A percentile compares a stretch with the other conserved stretches of the same genome.
Conservation (phyloP, 2,113 vertebrate genomes). For the Caracal caracal region DNA sequence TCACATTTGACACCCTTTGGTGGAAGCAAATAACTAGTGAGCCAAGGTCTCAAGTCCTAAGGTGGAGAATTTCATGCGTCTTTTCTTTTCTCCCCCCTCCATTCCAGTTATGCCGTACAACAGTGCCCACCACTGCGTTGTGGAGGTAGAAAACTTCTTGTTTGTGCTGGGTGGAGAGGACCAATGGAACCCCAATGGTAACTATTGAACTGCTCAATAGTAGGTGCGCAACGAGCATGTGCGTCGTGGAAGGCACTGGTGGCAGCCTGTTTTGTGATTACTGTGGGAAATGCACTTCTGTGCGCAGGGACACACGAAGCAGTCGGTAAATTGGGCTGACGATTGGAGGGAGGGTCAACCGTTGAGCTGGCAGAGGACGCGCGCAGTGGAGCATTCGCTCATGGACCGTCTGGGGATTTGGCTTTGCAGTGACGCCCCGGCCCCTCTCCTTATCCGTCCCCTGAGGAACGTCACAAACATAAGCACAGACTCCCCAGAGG, state of each 20-base stretch:
- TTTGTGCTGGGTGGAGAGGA: constrained; percentile 98
- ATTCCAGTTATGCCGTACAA: constrained; percentile 99
- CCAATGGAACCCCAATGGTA: constrained; percentile 99
- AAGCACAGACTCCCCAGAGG: constrained; percentile 79
- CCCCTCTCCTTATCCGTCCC: constrained; percentile 72
- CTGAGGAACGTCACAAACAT: constrained; percentile 78
- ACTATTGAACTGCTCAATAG: constrained; percentile 48
- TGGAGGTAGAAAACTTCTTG: constrained; percentile 99
- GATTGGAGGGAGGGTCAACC: constrained; percentile 55
- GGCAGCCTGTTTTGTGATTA: background rate
- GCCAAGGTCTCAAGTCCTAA: constrained; percentile 22
- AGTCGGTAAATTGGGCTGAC: constrained; percentile 56
- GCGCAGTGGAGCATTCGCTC: constrained; percentile 53
- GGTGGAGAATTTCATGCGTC: constrained; percentile 64
- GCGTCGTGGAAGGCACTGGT: background rate
- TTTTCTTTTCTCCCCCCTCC: constrained; percentile 61
- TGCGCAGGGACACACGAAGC: background rate
- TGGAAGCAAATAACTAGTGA: constrained; percentile 40
- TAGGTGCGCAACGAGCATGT: background rate
- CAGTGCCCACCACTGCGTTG: constrained; percentile 99
- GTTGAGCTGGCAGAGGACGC: constrained; percentile 51
- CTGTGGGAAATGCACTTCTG: constrained; percentile 6
- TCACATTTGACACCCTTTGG: constrained; percentile 15
- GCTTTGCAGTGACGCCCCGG: constrained; percentile 67
- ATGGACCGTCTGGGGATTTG: constrained; percentile 73